Base-by-base conservation (phyloP, 2,888 invertebrate genomes). In the Eugnorisma glareosa region DNA sequence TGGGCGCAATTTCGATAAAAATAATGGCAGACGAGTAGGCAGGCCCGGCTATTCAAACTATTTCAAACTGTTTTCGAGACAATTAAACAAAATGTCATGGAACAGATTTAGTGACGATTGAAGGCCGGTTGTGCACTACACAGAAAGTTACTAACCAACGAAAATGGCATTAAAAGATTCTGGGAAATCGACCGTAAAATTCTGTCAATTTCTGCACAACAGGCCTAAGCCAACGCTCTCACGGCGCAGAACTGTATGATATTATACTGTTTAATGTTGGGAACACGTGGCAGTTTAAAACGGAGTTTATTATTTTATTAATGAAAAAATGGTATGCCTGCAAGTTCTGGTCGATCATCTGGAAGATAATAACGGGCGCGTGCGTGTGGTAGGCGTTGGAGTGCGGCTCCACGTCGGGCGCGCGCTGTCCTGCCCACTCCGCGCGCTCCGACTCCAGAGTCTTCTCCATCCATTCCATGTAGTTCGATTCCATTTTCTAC, bases 301-400 rank as follows among this genome's bases (percentile, higher is more conserved):
- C 18, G 10, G n/a, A 69, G 13, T 40, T 40, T 54, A 31, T 18
- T 43, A 59, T 45, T 45, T 28, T 40, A 18, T 21, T 0, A 43
- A 63, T 73, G 11, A 37, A 18, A 59, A 1, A 67, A 43, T n/a
- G 11, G 24, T 13, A 59, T 72, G 94, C 97, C 95, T 98, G 98
- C 80, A 99, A 97, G 97, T 99, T 99, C 96, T 99, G 99, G 95
- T 99, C 99, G 83, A 99, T 98, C 99, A 99, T 99, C 95, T 99
- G 99, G 95, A 99, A 99, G 84, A 99, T 98, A 79, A 99, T 99
- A 82, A 99, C 98, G 8, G 99, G 99, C 59, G 99, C 98, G 73
- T 99, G 98, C 3, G 99, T 99, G 93, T 99, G 98, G 95, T 98
- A 99, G 91, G 98, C 99, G 69, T 97, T 98, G 82, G 98, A 97